Conservation (phyloP, 2,113 vertebrate genomes). For the Syrmaticus mikado region DNA sequence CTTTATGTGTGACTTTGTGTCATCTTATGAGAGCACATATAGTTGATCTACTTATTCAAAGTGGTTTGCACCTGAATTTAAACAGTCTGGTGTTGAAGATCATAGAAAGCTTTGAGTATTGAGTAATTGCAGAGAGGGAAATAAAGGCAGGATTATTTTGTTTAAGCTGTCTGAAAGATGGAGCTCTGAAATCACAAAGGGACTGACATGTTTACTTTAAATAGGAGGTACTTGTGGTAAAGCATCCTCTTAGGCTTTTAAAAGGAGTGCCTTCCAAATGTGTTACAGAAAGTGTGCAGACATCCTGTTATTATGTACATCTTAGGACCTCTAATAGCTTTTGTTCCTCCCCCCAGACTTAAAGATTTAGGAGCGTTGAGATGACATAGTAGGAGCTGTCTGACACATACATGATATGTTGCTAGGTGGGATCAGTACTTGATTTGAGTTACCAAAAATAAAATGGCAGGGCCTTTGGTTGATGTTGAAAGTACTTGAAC, state of each 20-base stretch:
- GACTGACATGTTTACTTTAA: no score
- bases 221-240: not conserved
- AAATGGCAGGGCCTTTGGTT: not conserved
- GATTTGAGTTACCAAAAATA: not conserved
- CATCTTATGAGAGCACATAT: not conserved
- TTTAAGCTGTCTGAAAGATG: not conserved
- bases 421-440: not conserved
- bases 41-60: not conserved
- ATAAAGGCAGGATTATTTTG: not conserved
- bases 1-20: not conserved
- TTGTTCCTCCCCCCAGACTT: not conserved
- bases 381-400: not conserved
- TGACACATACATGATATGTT: not conserved
- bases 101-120: not conserved
- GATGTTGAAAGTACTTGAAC: not conserved
- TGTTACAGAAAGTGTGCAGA: not conserved
- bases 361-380: not conserved
- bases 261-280: not conserved
- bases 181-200: not conserved
- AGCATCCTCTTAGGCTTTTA: not conserved
- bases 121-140: not conserved
- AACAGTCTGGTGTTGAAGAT: not conserved
- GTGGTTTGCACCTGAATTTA: not conserved
- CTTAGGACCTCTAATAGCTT: not conserved
- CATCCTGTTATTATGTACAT: not conserved